Conservation (phyloP, 2,113 vertebrate genomes). For the Centrocercus urophasianus region DNA sequence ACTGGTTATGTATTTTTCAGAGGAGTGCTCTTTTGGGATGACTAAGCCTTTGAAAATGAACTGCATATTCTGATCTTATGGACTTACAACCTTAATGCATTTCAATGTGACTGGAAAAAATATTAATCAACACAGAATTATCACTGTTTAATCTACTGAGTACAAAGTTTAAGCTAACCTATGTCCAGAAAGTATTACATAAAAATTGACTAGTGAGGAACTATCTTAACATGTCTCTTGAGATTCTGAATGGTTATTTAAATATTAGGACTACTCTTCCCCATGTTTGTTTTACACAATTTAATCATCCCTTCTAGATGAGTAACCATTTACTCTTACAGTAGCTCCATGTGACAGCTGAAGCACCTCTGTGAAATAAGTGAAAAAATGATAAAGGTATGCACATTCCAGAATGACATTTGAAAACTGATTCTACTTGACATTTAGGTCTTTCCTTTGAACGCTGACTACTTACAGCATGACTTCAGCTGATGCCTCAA, state of each 20-base stretch:
- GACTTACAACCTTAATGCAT: background rate
- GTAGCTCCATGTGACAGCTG: background rate
- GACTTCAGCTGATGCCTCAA: background rate
- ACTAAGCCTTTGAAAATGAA: background rate
- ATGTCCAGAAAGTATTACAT: background rate
- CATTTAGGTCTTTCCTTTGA: background rate
- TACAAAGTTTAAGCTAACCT: background rate
- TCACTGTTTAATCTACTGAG: background rate
- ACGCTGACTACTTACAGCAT: background rate
- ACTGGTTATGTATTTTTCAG: background rate
- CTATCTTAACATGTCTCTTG: background rate
- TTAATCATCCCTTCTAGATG: background rate
- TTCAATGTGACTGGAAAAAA: background rate
- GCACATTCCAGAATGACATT: background rate
- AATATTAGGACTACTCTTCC: background rate
- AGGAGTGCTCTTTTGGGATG: background rate
- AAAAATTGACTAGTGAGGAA: background rate
- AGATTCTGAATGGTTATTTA: background rate
- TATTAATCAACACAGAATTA: background rate
- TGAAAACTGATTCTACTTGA: background rate
- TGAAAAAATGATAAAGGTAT: background rate
- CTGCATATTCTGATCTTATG: background rate
- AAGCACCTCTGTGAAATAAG: background rate
- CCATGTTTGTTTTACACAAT: background rate
- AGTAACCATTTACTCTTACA: background rate